A percentile compares a stretch with the other conserved stretches of the same genome.
These are phyloP conservation scores for Myotis findleyi DNA, from an alignment of 2,797 vertebrate genomes.

Conservation along the genomic window DNA sequence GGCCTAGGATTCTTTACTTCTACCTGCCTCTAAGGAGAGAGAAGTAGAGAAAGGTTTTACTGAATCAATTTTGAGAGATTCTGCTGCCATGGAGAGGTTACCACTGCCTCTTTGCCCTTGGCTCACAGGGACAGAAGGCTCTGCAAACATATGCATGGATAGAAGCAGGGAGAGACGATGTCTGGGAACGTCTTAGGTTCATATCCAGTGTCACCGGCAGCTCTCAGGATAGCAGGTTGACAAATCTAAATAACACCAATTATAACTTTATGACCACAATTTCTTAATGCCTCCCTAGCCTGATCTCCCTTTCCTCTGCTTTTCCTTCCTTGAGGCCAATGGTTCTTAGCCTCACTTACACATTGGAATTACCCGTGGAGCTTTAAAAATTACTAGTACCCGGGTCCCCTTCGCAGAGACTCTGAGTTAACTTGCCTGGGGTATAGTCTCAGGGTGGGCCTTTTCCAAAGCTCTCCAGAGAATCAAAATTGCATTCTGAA, in stretches of 20 bases:
- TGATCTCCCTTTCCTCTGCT: background rate
- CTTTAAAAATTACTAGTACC: background rate
- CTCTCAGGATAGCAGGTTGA: background rate
- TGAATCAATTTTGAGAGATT: constrained; percentile 3
- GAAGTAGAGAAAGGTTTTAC: background rate
- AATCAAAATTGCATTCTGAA: constrained; percentile 28
- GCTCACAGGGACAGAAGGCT: background rate
- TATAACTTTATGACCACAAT: background rate
- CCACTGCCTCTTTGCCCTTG: background rate
- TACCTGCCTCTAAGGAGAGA: background rate
- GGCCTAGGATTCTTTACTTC: background rate
- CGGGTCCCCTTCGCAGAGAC: background rate
- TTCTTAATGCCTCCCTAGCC: background rate
- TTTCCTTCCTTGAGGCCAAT: background rate
- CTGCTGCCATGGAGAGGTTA: background rate
- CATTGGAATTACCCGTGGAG: background rate
- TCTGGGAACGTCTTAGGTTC: background rate
- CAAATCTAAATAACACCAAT: background rate
- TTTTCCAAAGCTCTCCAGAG: constrained; percentile 13
- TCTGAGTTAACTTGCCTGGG: background rate
- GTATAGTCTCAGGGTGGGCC: background rate
- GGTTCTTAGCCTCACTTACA: background rate
- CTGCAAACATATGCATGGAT: background rate
- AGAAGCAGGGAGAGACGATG: background rate
- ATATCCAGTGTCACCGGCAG: background rate